Evolutionary conservation across 2,113 vertebrate genomes (phyloP).

Genomic region (Trichomycterus rosablanca): DNA sequence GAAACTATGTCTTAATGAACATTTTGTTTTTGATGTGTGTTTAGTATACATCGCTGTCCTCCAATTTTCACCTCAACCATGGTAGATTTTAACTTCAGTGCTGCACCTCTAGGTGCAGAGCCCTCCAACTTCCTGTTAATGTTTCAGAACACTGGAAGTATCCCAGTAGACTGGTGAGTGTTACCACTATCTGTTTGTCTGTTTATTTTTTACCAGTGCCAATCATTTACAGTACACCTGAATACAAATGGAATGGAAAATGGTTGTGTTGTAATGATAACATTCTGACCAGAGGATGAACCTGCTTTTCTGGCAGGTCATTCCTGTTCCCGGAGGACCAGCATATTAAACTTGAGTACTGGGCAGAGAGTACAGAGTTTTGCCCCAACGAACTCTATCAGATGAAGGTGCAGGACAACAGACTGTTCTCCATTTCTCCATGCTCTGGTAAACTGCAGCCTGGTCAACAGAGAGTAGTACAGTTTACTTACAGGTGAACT

Average conservation of each 20-base stretch:
- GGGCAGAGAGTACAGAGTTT: slow-evolving; percentile 77
- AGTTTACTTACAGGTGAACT: slow-evolving; percentile 79
- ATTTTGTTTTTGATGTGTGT: slow-evolving; percentile 8
- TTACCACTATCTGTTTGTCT: too few species aligned
- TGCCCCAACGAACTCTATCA: slow-evolving; percentile 71
- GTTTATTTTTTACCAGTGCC: too few species aligned
- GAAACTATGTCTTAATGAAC: not conserved
- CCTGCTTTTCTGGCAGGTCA: slow-evolving; percentile 58
- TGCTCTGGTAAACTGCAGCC: slow-evolving; percentile 75
- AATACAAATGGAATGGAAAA: too few species aligned
- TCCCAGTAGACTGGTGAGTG: slow-evolving; percentile 81
- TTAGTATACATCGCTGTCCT: slow-evolving; percentile 64
- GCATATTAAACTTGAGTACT: slow-evolving; percentile 77
- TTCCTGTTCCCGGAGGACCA: slow-evolving; percentile 89
- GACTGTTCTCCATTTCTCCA: slow-evolving; percentile 76
- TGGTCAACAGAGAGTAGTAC: slow-evolving; percentile 74
- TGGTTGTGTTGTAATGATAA: too few species aligned
- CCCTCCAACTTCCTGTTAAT: slow-evolving; percentile 71
- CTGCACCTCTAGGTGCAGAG: slow-evolving; percentile 69
- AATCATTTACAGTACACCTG: too few species aligned
- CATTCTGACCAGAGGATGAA: too few species aligned
- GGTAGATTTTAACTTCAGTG: slow-evolving; percentile 84
- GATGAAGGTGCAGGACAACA: slow-evolving; percentile 79
- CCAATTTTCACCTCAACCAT: slow-evolving; percentile 68
- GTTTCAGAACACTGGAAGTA: slow-evolving; percentile 75